Evolutionary conservation across 35 echinoderm and acorn worm genomes (phyloP), one percentile per base, ranked within the genome.

Genomic region (Strongylocentrotus purpuratus): DNA sequence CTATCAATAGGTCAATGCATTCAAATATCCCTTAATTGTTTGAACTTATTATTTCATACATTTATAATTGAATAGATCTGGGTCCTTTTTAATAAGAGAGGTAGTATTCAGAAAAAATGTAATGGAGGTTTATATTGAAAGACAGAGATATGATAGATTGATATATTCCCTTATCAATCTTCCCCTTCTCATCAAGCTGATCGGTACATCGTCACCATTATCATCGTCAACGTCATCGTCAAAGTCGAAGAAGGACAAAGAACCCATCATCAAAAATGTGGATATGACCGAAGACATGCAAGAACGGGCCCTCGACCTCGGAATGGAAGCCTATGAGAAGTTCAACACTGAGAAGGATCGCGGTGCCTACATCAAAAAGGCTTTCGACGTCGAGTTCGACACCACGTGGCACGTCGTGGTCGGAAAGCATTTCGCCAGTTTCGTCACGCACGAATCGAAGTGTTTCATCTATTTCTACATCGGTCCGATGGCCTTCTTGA

Each of bases 381-480:
- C 10, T 2, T 95, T 94, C 90, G 96, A 97, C 55, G 31, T 65
- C 17, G 93, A 95, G 61, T 91, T 86, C 33, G 96, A 94, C 7
- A 31, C 94, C 14, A 61, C 96, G 22, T 97, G 96, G 96, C 96
- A 97, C 61, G 95, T 94, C 89, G 93, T 97, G 33, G 94, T 95
- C 31, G 96, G 96, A 10, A 97, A 92, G 88, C 95, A 95, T 31
- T 97, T 48, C 46, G 96, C 94, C 18, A 97, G 96, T 33, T 97
- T 95, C 96, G 96, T 97, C 25, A 97, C 96, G 20, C 96, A 97
- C 25, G 96, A 97, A 47, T 92, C 96, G 22, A 33, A 94, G 32
- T 52, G 95, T 61, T 97, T 95, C 45, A 97, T 97, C n/a, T 97
- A 97, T 46, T 18, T 97, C 33, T 97, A 97, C 70, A 32, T 94